Percentiles rank a stretch among this genome's conserved stretches.
Conservation (phyloP, 2,797 vertebrate species). For the Scomberomorus guttatus region DNA sequence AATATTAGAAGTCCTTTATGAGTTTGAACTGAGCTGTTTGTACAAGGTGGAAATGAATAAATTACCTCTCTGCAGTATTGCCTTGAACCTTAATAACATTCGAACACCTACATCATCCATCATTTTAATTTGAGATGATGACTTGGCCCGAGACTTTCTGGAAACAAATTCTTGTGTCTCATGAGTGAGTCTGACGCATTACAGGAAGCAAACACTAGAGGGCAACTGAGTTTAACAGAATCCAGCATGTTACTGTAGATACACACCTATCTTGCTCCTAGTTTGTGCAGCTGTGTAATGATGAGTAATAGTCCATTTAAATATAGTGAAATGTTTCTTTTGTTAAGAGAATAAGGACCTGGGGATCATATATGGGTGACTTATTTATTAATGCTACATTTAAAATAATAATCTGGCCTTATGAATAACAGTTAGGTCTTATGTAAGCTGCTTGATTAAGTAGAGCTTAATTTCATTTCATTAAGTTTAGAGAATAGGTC, state of each 20-base stretch:
- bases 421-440: constrained; percentile 47
- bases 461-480: constrained; percentile 42
- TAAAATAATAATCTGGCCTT: constrained; percentile 42
- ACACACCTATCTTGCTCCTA: constrained; percentile 1
- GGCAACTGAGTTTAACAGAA: constrained; percentile 77
- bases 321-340: constrained; percentile 49
- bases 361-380: constrained; percentile 42
- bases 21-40: constrained; percentile 3
- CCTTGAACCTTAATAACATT: constrained; percentile 69
- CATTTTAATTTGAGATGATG: constrained; percentile 72
- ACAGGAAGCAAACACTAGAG: constrained; percentile 73
- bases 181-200: constrained; percentile 36
- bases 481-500: constrained; percentile 24
- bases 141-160: constrained; percentile 39
- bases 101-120: constrained; percentile 61
- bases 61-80: constrained; percentile 59
- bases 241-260: not conserved
- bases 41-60: constrained; percentile 58
- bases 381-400: constrained; percentile 52
- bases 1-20: constrained; percentile 35
- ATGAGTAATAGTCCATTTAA: constrained; percentile 66
- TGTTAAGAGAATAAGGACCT: constrained; percentile 29
- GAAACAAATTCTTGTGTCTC: constrained; percentile 22
- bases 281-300: constrained; percentile 36
- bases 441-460: constrained; percentile 57